Conservation (phyloP, 2,113 vertebrate species). For the Scomber colias region DNA sequence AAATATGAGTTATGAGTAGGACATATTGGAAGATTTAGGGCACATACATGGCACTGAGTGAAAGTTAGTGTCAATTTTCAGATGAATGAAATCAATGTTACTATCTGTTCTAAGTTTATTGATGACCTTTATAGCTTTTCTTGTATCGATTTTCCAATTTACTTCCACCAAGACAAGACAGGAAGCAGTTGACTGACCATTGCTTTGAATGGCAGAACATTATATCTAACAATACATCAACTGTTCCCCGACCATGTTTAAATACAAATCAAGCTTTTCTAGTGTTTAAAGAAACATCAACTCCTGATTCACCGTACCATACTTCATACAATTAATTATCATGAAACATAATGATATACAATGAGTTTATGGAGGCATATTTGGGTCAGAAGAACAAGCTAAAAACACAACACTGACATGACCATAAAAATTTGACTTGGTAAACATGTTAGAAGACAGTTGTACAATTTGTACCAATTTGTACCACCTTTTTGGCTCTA, state of each 20-base stretch:
- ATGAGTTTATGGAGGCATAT: no score
- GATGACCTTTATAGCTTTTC: slow-evolving; percentile 9
- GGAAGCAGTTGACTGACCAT: neutral
- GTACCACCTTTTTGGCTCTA: no score
- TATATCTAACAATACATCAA: neutral
- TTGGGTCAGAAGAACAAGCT: no score
- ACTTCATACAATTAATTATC: no score
- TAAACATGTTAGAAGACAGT: no score
- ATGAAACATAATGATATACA: no score
- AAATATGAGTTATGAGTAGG: neutral
- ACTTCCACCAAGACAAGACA: neutral
- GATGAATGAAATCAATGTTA: neutral
- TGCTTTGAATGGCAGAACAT: neutral
- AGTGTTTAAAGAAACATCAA: no score
- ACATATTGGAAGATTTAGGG: slow-evolving; percentile 8
- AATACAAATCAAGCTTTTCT: no score
- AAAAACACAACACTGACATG: no score
- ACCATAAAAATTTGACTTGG: no score
- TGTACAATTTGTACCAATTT: no score
- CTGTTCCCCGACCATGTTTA: neutral
- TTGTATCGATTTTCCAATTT: slow-evolving; percentile 10
- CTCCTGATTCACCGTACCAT: no score
- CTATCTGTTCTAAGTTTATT: slow-evolving; percentile 3
- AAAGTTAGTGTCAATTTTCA: slow-evolving; percentile 16
- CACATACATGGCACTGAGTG: slow-evolving; percentile 14